Percentiles rank a stretch among this genome's conserved stretches.
Conservation (phyloP, 2,797 vertebrate species). For the Sphenopsis melanotis region DNA sequence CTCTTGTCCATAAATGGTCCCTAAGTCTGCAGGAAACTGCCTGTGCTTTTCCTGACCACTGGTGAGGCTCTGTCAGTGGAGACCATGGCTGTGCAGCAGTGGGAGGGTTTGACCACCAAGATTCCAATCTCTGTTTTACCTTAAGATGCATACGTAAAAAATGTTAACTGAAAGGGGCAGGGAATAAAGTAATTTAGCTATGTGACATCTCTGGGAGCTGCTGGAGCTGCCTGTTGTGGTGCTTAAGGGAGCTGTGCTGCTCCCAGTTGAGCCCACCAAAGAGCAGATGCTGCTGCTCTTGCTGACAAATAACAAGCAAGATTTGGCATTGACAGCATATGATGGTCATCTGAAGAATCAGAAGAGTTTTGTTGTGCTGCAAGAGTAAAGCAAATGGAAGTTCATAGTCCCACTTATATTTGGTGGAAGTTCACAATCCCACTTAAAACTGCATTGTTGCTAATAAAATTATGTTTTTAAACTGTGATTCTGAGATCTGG, state of each 20-base stretch:
- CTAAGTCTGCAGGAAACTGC: neutral
- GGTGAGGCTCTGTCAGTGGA: accelerated
- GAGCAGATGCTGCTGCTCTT: constrained; percentile 29
- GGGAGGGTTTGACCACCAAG: neutral
- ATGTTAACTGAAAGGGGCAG: neutral
- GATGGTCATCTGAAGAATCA: neutral
- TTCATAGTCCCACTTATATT: neutral
- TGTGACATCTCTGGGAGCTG: constrained; percentile 11
- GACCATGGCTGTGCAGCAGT: neutral
- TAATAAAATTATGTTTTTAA: neutral
- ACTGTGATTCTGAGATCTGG: neutral
- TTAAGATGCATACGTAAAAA: neutral
- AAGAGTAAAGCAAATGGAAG: neutral
- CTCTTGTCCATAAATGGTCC: neutral
- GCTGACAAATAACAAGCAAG: constrained; percentile 11
- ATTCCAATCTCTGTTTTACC: neutral
- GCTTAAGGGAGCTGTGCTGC: neutral
- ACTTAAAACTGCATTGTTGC: neutral
- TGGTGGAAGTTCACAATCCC: neutral
- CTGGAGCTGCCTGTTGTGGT: neutral
- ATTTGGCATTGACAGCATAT: neutral
- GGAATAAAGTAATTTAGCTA: neutral
- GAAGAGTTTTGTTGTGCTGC: neutral
- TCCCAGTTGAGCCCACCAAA: neutral
- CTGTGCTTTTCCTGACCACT: neutral